phyloP scores from a whole-genome alignment of 2,797 vertebrate genomes.

The Arnoldichthys spilopterus region DNA sequence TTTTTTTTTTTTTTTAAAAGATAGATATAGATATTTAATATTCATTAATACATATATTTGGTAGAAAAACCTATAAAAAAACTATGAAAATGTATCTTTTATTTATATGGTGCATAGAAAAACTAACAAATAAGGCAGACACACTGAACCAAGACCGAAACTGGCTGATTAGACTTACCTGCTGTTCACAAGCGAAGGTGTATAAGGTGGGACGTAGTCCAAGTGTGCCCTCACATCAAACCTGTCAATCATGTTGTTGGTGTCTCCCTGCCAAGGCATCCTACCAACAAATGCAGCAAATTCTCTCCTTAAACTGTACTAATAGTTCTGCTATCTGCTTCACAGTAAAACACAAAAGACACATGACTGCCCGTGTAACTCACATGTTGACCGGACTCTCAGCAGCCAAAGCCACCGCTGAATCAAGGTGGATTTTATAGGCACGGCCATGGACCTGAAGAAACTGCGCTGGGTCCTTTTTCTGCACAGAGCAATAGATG shows the following conservation, averaged over 20 bases:
- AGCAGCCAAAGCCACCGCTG: conserved; percentile 91
- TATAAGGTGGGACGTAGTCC: conserved; percentile 93
- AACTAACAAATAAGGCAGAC: neutral
- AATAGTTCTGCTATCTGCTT: neutral
- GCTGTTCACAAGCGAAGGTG: conserved; percentile 85
- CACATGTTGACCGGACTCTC: conserved; percentile 97
- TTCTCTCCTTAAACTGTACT: neutral
- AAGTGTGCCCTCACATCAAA: conserved; percentile 95
- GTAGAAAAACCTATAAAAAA: neutral
- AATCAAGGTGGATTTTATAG: conserved; percentile 95
- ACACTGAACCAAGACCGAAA: neutral
- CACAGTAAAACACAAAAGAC: neutral
- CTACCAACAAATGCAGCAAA: conserved; percentile 65
- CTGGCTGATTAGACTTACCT: conserved; percentile 77
- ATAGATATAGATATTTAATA: too few species aligned
- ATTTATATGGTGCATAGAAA: neutral
- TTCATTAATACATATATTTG: neutral
- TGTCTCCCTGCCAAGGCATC: conserved; percentile 98
- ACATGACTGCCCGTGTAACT: conserved; percentile 54
- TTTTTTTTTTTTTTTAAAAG: too few species aligned
- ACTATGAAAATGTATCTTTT: neutral
- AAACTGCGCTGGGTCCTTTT: conserved; percentile 98
- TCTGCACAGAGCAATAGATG: conserved; percentile 71
- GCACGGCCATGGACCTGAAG: conserved; percentile 95
- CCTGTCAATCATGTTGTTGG: conserved; percentile 96